Evolutionary conservation across 2,888 invertebrate species (phyloP).

Genomic region (Fragum sueziense): DNA sequence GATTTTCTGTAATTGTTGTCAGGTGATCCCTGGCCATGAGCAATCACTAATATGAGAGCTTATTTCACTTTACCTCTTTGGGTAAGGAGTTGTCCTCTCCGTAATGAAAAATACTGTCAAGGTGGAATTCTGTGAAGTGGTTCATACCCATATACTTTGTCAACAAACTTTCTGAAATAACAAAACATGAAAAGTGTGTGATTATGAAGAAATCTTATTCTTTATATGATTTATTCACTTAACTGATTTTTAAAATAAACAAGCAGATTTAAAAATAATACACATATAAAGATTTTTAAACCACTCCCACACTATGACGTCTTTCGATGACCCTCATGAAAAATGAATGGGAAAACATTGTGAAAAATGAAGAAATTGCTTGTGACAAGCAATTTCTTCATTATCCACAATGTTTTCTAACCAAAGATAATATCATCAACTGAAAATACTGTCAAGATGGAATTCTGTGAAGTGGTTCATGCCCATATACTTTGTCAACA

Average conservation of each 20-base stretch:
- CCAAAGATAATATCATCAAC: not conserved
- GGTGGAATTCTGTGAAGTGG: constrained; percentile 82
- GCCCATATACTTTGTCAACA: constrained; percentile 79
- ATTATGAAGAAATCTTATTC: too few relatives aligned
- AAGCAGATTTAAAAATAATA: too few relatives aligned
- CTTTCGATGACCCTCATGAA: too few relatives aligned
- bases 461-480: constrained; percentile 82
- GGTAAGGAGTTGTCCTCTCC: constrained; percentile 82
- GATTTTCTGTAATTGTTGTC: too few relatives aligned
- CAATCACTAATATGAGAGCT: too few relatives aligned
- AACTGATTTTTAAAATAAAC: too few relatives aligned
- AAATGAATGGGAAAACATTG: constrained; percentile 9
- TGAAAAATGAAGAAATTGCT: constrained; percentile 1
- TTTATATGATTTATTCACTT: too few relatives aligned
- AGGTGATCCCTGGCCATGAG: too few relatives aligned
- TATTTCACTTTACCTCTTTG: constrained; percentile 80
- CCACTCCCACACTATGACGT: too few relatives aligned
- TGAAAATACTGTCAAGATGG: constrained; percentile 82
- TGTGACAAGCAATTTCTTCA: not conserved
- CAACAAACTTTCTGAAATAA: constrained; percentile 76
- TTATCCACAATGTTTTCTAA: constrained; percentile 1
- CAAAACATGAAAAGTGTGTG: too few relatives aligned
- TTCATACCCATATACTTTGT: constrained; percentile 78
- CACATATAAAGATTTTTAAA: too few relatives aligned
- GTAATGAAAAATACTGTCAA: constrained; percentile 83